Evolutionary conservation across 1,140 invertebrate species (phyloP).

Genomic region (Carposina sasakii): DNA sequence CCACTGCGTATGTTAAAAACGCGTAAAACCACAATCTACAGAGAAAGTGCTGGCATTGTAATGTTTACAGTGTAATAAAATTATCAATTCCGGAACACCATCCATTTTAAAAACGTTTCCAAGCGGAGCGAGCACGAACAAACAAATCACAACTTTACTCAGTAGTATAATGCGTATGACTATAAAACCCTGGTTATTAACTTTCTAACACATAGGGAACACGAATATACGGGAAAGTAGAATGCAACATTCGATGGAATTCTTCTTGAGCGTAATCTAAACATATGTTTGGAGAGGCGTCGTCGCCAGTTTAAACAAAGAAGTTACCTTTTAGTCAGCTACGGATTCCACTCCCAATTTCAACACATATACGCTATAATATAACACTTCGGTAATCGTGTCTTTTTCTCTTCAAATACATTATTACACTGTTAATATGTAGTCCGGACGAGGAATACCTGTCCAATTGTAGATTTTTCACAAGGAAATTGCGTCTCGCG

Average conservation of each 20-base stretch:
- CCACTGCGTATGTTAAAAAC: too few species aligned
- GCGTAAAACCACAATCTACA: too few species aligned
- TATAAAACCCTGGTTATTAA: conserved; percentile 8
- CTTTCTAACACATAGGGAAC: conserved; percentile 41
- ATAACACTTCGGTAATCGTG: conserved; percentile 64
- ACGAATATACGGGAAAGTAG: too few species aligned
- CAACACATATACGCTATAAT: conserved; percentile 63
- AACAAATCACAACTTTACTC: too few species aligned
- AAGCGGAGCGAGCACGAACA: too few species aligned
- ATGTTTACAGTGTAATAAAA: too few species aligned
- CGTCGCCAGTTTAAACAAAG: conserved; percentile 21
- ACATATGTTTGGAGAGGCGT: conserved; percentile 42
- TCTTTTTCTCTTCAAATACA: conserved; percentile 70
- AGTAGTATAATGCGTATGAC: too few species aligned
- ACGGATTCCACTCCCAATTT: conserved; percentile 50
- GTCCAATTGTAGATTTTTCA: conserved; percentile 45
- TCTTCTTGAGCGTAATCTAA: conserved; percentile 34
- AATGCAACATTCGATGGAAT: too few species aligned
- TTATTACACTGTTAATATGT: conserved; percentile 62
- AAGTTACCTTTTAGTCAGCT: conserved; percentile 51
- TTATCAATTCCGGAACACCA: too few species aligned
- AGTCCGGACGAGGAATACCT: conserved; percentile 49
- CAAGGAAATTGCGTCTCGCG: conserved; percentile 27
- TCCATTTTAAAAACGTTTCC: too few species aligned
- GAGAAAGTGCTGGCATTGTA: too few species aligned